Base-by-base conservation (phyloP, 2,888 invertebrate species). In the Lutraria lutraria region DNA sequence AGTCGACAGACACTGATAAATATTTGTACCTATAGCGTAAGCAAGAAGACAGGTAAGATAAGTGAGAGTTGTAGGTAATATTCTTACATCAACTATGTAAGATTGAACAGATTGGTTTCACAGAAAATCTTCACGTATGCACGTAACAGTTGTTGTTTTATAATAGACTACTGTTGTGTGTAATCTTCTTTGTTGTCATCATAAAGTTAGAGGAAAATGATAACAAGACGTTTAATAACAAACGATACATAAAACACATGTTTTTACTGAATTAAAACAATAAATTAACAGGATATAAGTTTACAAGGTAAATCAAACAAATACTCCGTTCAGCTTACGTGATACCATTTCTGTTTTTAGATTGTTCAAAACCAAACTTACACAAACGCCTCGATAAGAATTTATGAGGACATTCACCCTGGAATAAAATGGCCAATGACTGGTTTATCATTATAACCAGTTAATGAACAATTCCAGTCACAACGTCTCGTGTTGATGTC, bases 181-280 rank as follows among this genome's bases (percentile, higher is more conserved):
- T 25, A 25, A 68, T 68, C 63, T 68, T 68, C n/a, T n/a, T 43
- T 68, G 21, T n/a, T 68, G 63, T 68, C 63, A 63, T 63, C 63
- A 68, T 68, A 68, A 68, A 68, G 25, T 25, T 68, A 68, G 63
- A 8, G 12, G 25, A 25, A 25, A 68, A 25, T 68, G 63, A 68
- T 68, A 25, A 10, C 1, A 68, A 68, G 63, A 68, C n/a, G 25
- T 1, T 68, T 25, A 4, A 8, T 10, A 68, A 68, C 63, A 68
- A n/a, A 25, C n/a, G 63, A 25, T 68, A 25, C n/a, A 68, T 68
- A 3, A 63, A 68, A 25, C 63, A 6, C 25, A 68, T 10, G 63
- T 68, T n/a, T 68, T n/a, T 68, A 25, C 43, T 43, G 43, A 43
- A 68, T 68, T 10, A 10, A 68, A 68, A 25, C 63, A 25, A 68